phyloP scores from a whole-genome alignment of 2,113 vertebrate genomes.

The Semnopithecus entellus region DNA sequence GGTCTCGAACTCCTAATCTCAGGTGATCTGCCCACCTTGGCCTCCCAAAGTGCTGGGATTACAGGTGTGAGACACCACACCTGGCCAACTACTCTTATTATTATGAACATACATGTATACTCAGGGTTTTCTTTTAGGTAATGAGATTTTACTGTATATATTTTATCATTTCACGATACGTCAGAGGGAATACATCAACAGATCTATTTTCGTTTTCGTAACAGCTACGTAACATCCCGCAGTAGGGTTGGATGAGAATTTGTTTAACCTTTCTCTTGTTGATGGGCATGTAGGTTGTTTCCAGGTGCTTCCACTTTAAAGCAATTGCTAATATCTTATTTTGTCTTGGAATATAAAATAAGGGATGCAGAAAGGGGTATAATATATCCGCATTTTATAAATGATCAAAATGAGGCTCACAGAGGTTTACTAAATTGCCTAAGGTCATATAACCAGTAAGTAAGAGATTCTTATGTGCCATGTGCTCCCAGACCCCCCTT shows the following conservation, averaged over 20 bases:
- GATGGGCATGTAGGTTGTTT: not conserved
- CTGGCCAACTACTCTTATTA: not conserved
- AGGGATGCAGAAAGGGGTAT: not conserved
- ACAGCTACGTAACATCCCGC: not conserved
- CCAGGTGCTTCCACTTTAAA: constrained; percentile 10
- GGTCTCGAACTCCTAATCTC: no score
- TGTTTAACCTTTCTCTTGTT: not conserved
- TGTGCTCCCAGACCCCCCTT: not conserved
- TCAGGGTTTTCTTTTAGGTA: not conserved
- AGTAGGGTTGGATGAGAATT: not conserved
- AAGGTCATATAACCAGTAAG: not conserved
- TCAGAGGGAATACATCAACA: not conserved
- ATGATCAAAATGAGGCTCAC: not conserved
- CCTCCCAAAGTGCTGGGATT: no score
- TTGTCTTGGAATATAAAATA: not conserved
- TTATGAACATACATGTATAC: not conserved
- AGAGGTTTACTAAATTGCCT: not conserved
- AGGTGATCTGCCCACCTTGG: no score
- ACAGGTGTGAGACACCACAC: no score
- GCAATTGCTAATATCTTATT: not conserved
- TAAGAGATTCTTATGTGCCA: not conserved
- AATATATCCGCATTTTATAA: not conserved
- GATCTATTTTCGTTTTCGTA: not conserved
- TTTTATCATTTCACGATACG: not conserved
- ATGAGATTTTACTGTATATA: not conserved